Evolutionary conservation across 23 tunicate genomes (phyloP).

Genomic region (Botrylloides violaceus): DNA sequence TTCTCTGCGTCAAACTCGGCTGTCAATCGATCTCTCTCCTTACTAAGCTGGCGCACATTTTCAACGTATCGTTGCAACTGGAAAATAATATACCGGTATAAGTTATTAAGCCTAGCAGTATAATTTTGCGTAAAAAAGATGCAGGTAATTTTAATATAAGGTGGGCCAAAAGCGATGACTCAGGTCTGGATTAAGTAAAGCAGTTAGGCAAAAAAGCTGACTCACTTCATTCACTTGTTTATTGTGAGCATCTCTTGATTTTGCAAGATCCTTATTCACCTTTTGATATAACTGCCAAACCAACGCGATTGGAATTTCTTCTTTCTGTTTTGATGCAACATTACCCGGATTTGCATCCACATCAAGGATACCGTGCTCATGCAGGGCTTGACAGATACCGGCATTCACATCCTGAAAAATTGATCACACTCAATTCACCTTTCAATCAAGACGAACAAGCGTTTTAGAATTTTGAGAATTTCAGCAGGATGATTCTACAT

Average conservation of each 20-base stretch:
- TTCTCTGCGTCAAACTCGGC: slow-evolving; percentile 61
- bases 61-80: slow-evolving; percentile 72
- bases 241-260: slow-evolving; percentile 17
- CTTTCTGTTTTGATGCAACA: slow-evolving; percentile 11
- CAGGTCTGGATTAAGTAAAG: too few species aligned
- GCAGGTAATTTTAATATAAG: too few species aligned
- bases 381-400: slow-evolving; percentile 49
- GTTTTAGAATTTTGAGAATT: too few species aligned
- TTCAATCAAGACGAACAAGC: too few species aligned
- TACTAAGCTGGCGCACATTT: slow-evolving; percentile 53
- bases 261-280: slow-evolving; percentile 25
- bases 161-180: too few species aligned
- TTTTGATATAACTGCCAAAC: slow-evolving; percentile 45
- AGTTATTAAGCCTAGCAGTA: too few species aligned
- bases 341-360: slow-evolving; percentile 28
- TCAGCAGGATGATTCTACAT: too few species aligned
- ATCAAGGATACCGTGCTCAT: slow-evolving; percentile 43
- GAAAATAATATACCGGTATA: too few species aligned
- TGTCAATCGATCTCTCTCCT: slow-evolving; percentile 63
- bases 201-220: too few species aligned
- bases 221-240: slow-evolving; percentile 59
- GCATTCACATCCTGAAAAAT: neutral
- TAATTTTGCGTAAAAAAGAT: too few species aligned
- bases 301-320: slow-evolving; percentile 30
- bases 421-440: too few species aligned